Evolutionary conservation across 2,113 vertebrate species (phyloP).

Genomic region (Nothocercus julius): DNA sequence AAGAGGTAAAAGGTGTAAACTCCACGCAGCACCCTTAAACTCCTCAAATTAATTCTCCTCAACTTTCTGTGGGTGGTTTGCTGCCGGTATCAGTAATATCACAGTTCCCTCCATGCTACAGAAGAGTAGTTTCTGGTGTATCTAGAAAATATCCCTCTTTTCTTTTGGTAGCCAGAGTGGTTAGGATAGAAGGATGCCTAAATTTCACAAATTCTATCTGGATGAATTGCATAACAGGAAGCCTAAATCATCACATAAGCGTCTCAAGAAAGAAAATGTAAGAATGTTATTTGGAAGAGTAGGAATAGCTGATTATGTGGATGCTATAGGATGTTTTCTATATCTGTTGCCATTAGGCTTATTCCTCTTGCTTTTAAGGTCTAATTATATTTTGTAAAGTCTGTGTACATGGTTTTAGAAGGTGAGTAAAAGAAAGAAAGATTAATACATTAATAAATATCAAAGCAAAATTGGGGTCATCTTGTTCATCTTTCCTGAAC

Average conservation of each 20-base stretch:
- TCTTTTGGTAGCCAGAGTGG: not conserved
- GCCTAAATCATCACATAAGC: not conserved
- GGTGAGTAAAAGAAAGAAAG: not conserved
- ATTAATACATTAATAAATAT: not conserved
- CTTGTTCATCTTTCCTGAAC: not conserved
- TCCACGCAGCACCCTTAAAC: not conserved
- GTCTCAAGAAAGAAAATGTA: not conserved
- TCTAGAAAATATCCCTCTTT: not conserved
- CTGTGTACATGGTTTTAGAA: not conserved
- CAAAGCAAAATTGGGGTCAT: not conserved
- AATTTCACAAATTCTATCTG: not conserved
- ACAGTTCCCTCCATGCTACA: not conserved
- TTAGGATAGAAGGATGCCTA: not conserved
- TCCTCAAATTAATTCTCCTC: not conserved
- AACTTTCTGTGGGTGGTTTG: not conserved
- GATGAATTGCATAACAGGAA: not conserved
- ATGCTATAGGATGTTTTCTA: not conserved
- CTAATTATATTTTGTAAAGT: not conserved
- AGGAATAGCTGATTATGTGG: not conserved
- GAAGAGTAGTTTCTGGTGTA: not conserved
- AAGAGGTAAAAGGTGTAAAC: not conserved
- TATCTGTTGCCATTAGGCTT: not conserved
- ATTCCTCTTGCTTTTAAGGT: not conserved
- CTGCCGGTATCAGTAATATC: not conserved
- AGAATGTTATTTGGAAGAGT: not conserved